A percentile compares a stretch with the other conserved stretches of the same genome.
Evolutionary conservation across 2,113 vertebrate species (phyloP).

Genomic region (Oreamnos americanus): DNA sequence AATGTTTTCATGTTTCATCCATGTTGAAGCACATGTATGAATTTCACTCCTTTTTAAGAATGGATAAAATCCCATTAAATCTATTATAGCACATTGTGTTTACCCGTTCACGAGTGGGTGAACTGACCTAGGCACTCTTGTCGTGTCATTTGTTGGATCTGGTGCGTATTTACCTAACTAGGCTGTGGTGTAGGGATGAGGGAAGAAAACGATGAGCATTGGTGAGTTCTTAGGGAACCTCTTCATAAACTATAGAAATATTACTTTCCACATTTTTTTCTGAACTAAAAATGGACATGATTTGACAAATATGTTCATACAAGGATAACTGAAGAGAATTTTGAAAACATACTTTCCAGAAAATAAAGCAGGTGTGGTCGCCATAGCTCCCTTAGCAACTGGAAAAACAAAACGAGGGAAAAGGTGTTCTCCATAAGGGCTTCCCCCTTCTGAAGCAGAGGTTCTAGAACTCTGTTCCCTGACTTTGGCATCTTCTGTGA

Average conservation of each 20-base stretch:
- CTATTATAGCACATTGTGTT: neutral
- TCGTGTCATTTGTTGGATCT: neutral
- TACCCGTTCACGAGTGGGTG: neutral
- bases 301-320: neutral
- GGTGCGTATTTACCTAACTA: neutral
- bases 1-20: neutral
- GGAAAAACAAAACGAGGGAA: neutral
- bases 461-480: neutral
- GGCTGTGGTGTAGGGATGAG: neutral
- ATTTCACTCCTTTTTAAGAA: neutral
- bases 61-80: neutral
- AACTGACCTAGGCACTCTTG: neutral
- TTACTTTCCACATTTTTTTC: neutral
- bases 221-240: neutral
- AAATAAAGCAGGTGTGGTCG: neutral
- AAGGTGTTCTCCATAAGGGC: neutral
- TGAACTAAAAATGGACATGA: neutral
- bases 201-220: neutral
- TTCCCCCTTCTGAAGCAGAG: neutral
- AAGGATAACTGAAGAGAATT: neutral
- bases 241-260: neutral
- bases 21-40: neutral
- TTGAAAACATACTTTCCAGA: neutral
- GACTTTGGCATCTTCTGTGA: neutral
- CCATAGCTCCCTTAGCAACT: neutral